Conservation (phyloP, 2,797 vertebrate genomes). For the Diglossa cyanea region DNA sequence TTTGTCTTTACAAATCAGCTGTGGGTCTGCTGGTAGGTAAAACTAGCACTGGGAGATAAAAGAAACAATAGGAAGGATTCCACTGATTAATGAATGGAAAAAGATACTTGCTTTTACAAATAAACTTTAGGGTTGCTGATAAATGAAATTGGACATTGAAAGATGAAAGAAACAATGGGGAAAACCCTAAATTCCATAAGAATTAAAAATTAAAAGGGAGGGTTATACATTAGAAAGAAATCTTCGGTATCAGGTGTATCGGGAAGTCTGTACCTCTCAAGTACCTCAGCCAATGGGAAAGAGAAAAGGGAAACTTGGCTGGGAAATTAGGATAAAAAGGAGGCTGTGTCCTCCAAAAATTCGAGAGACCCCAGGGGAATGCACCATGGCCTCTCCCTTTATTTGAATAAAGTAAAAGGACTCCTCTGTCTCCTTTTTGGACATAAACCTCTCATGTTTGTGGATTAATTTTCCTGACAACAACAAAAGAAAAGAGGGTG, state of each 20-base stretch:
- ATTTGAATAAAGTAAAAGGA: neutral
- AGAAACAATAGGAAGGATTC: neutral
- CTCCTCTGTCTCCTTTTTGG: neutral
- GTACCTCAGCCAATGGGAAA: neutral
- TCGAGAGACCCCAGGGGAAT: neutral
- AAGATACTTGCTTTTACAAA: neutral
- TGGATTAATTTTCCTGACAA: neutral
- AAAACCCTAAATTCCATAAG: neutral
- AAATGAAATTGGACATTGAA: neutral
- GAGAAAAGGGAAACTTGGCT: accelerated
- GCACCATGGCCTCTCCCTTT: neutral
- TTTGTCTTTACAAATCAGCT: neutral
- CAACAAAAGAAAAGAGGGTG: neutral
- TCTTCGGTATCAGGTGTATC: neutral
- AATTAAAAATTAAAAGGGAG: neutral
- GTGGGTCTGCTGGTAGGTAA: neutral
- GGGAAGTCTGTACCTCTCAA: neutral
- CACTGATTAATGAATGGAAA: neutral
- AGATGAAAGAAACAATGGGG: neutral
- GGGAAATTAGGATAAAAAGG: neutral
- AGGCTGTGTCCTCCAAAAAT: neutral
- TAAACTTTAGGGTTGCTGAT: neutral
- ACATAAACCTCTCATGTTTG: neutral
- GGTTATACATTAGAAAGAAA: neutral
- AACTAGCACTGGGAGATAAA: neutral